Evolutionary conservation across 2,797 vertebrate species (phyloP).

Genomic region (Galagoides demidoff): DNA sequence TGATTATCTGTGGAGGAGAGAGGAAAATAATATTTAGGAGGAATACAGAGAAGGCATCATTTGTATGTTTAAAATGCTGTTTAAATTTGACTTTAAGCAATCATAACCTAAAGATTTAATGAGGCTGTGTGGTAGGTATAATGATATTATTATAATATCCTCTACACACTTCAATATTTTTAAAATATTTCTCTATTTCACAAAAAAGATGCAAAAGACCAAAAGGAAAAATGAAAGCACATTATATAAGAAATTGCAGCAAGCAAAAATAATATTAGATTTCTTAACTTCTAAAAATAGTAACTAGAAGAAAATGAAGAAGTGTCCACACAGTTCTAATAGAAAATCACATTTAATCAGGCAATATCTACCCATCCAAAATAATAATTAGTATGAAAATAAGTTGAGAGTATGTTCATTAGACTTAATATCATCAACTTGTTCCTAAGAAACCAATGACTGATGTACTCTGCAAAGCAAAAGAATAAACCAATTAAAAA

Average conservation of each 20-base stretch:
- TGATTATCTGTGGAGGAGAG: neutral
- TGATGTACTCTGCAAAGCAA: neutral
- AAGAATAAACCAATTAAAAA: neutral
- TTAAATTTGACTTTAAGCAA: neutral
- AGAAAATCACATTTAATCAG: slow-evolving; percentile 19
- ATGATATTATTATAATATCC: neutral
- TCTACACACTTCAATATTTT: neutral
- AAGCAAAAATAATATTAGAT: neutral
- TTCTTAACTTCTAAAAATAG: neutral
- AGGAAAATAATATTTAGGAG: neutral
- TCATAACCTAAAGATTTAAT: neutral
- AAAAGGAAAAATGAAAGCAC: neutral
- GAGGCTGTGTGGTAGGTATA: neutral
- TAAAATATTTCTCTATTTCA: slow-evolving; percentile 6
- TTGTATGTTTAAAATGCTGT: neutral
- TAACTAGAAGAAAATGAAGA: slow-evolving; percentile 14
- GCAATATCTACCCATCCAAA: neutral
- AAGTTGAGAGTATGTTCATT: neutral
- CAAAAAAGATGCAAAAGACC: neutral
- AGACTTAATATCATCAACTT: neutral
- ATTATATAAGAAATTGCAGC: neutral
- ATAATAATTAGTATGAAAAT: neutral
- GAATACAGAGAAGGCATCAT: neutral
- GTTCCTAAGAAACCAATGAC: neutral
- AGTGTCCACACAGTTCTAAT: neutral